Evolutionary conservation across 2,797 vertebrate species (phyloP).

Genomic region (Paguma larvata): DNA sequence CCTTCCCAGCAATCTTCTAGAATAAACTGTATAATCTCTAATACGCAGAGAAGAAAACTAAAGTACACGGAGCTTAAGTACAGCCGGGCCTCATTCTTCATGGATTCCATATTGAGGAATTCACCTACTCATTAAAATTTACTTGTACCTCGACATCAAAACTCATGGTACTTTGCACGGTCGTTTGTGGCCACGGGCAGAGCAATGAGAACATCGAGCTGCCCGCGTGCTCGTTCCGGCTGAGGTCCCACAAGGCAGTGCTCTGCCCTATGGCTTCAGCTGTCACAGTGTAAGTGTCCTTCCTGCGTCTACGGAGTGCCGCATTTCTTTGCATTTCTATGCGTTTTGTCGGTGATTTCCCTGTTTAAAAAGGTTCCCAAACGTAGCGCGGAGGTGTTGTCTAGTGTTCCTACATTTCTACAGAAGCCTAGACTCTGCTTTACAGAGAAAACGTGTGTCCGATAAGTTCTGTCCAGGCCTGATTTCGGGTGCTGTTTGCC

Average conservation of each 20-base stretch:
- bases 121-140: background rate
- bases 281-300: background rate
- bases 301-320: background rate
- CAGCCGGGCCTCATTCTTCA: background rate
- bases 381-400: background rate
- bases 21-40: background rate
- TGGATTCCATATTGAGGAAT: background rate
- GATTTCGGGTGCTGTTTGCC: background rate
- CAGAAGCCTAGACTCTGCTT: background rate
- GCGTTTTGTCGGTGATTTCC: background rate
- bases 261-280: background rate
- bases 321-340: background rate
- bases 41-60: background rate
- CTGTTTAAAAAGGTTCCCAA: background rate
- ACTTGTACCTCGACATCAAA: background rate
- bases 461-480: background rate
- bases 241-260: background rate
- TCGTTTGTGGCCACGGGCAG: background rate
- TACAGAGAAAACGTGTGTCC: background rate
- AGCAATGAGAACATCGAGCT: background rate
- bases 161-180: background rate
- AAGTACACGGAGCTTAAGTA: background rate
- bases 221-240: background rate
- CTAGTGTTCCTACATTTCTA: background rate
- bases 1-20: background rate